A percentile compares a stretch with the other conserved stretches of the same genome.
Conservation (phyloP, 2,797 vertebrate species). For the Darevskia mixta region DNA sequence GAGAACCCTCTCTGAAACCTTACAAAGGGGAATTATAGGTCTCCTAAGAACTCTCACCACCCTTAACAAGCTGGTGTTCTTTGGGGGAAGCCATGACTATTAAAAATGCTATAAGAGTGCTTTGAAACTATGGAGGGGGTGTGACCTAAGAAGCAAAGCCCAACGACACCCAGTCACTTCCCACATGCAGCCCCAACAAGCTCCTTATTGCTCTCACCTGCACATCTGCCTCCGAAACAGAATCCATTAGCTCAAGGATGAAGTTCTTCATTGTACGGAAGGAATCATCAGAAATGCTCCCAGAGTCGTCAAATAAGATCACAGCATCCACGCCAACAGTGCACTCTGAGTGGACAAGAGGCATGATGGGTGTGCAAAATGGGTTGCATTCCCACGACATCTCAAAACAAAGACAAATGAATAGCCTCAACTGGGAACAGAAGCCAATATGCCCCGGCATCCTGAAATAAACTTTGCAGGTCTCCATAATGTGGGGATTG, state of each 20-base stretch:
- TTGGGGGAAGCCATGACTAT: no score
- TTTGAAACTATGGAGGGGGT: no score
- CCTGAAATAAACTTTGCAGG: neutral
- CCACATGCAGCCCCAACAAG: no score
- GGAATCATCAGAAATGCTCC: slow-evolving; percentile 41
- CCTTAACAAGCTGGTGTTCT: no score
- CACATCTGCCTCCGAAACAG: slow-evolving; percentile 47
- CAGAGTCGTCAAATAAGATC: slow-evolving; percentile 72
- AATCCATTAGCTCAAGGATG: slow-evolving; percentile 53
- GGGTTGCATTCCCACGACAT: neutral
- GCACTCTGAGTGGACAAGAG: slow-evolving; percentile 57
- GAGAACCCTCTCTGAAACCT: no score
- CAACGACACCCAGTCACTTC: no score
- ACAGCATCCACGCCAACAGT: slow-evolving; percentile 65
- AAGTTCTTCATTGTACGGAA: slow-evolving; percentile 62
- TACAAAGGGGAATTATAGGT: no score
- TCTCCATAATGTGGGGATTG: no score
- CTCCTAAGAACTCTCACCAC: no score
- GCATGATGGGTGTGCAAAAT: neutral
- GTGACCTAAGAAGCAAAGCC: neutral
- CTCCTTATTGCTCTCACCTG: slow-evolving; percentile 57
- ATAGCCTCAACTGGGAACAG: neutral
- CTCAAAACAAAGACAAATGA: neutral
- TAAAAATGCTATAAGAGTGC: no score
- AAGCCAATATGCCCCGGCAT: neutral